A percentile compares a stretch with the other conserved stretches of the same genome.
Conservation (phyloP, 2,797 vertebrate species). For the Nannoperca australis region DNA sequence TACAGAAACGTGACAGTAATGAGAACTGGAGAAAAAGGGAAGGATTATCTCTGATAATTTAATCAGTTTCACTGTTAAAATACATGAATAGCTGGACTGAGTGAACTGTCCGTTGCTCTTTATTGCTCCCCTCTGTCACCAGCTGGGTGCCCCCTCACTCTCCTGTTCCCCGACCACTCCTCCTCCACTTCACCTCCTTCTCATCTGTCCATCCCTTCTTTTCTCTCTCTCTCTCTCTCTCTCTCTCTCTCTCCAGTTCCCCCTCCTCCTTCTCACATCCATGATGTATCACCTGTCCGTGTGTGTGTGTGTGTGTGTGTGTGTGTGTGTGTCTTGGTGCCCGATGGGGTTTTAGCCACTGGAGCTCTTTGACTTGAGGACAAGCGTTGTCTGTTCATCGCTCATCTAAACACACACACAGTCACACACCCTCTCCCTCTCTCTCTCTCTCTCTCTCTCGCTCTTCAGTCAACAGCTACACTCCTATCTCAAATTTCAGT, state of each 20-base stretch:
- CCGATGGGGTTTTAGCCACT: conserved; percentile 55
- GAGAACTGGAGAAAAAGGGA: not conserved
- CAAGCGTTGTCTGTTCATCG: conserved; percentile 63
- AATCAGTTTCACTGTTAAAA: conserved; percentile 28
- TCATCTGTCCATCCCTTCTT: conserved; percentile 58
- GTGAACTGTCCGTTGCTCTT: conserved; percentile 50
- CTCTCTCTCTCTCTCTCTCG: conserved; percentile 15
- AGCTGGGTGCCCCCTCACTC: conserved; percentile 39
- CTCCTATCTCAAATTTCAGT: conserved; percentile 73
- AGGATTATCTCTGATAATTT: conserved; percentile 4
- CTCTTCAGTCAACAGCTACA: conserved; percentile 42
- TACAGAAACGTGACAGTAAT: not conserved
- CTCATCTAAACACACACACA: conserved; percentile 52
- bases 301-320: conserved; percentile 71
- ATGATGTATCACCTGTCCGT: conserved; percentile 85
- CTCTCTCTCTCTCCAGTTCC: not conserved
- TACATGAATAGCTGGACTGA: conserved; percentile 32
- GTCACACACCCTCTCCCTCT: not conserved
- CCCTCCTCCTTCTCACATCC: conserved; percentile 55
- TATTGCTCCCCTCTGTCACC: conserved; percentile 47
- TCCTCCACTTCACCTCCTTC: conserved; percentile 68
- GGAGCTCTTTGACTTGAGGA: conserved; percentile 65
- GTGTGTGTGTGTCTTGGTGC: conserved; percentile 38
- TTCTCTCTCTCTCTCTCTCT: conserved; percentile 17
- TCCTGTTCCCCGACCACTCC: conserved; percentile 14